A percentile compares a stretch with the other conserved stretches of the same genome.
These are phyloP conservation scores for Alligator mississippiensis DNA, from an alignment of 2,113 vertebrate species.

Conservation along the genomic window DNA sequence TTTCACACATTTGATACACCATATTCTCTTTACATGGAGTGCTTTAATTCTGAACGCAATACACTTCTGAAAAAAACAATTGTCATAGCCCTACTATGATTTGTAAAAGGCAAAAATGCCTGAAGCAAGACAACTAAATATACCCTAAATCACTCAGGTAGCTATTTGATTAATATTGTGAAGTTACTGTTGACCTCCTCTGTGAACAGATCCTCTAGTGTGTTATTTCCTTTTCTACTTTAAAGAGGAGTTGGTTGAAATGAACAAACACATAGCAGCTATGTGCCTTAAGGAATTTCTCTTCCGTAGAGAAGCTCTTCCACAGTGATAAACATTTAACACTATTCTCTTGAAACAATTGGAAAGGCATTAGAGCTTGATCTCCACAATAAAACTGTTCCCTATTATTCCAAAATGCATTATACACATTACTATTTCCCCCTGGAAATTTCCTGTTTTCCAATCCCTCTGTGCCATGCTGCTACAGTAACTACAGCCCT, in stretches of 20 bases:
- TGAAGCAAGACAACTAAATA: constrained; percentile 42
- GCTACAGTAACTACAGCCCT: fast-evolving
- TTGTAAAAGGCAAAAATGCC: constrained; percentile 40
- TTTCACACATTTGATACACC: constrained; percentile 42
- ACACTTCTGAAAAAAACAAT: constrained; percentile 31
- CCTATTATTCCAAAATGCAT: not conserved
- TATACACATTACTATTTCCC: not conserved
- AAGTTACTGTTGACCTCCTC: not conserved
- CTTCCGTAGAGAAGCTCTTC: not conserved
- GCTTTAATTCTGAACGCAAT: constrained; percentile 38
- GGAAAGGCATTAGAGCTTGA: not conserved
- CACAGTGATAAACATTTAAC: not conserved
- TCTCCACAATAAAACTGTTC: not conserved
- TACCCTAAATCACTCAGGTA: not conserved
- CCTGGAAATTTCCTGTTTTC: not conserved
- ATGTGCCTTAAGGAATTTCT: fast-evolving
- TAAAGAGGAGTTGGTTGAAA: not conserved
- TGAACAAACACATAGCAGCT: not conserved
- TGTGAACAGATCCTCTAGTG: not conserved
- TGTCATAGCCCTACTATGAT: not conserved
- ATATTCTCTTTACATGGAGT: not conserved
- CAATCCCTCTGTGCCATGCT: fast-evolving
- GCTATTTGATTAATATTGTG: constrained; percentile 25
- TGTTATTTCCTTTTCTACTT: not conserved
- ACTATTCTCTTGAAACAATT: not conserved